Evolutionary conservation across 2,888 invertebrate species (phyloP), one percentile per base, ranked within the genome.

Genomic region (Eupithecia inturbata): DNA sequence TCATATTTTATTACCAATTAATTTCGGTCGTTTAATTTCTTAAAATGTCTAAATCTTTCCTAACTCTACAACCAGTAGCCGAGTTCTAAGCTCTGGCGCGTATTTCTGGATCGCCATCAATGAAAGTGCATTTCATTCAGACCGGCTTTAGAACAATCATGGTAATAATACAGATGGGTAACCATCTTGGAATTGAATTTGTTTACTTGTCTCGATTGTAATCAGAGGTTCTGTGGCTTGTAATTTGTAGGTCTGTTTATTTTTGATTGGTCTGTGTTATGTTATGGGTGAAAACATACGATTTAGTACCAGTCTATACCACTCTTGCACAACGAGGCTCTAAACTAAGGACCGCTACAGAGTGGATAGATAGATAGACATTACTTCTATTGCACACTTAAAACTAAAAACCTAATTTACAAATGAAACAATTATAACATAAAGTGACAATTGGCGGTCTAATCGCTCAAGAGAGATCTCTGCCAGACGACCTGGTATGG

Each of bases 101-200:
- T 92, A 92, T 92, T 92, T 92, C 88, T 91, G 92, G 88, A 86
- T 78, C 84, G 81, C 83, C 88, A 89, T 92, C 91, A 92, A 92
- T 92, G 92, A 89, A 88, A 89, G 88, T 86, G 84, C 86, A 84
- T 84, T 89, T 88, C 92, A 92, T 91, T 91, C 89, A 91, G 83
- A 82, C 80, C 74, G 80, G 79, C 78, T 79, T 83, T 81, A 66
- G 79, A 84, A 82, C 83, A 84, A 85, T 86, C 83, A 83, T 76
- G 74, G 78, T 81, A 76, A 74, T 77, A 76, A 77, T 68, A 70
- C 69, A 68, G 62, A 76, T 68, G 64, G 67, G 71, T 71, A 71
- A 75, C 75, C 72, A 79, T 75, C 66, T 70, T 41, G 36, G 28
- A 71, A 70, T 70, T 67, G 33, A 68, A 63, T 45, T 22, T 49